Conservation (phyloP, 2,797 vertebrate genomes). For the Staurois parvus region DNA sequence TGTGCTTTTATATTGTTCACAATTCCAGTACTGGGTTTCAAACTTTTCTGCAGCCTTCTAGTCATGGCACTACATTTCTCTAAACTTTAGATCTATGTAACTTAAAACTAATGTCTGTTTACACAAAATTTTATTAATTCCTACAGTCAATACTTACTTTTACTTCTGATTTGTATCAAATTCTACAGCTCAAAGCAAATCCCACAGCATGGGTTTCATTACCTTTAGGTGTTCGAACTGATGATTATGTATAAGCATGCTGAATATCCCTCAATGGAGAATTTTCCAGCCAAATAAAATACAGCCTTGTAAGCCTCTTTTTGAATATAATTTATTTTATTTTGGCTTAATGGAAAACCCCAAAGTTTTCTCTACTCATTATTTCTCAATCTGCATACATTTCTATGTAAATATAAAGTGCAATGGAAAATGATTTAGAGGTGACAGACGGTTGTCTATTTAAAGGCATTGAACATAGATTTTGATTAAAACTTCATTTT, state of each 20-base stretch:
- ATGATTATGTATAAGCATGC: background rate
- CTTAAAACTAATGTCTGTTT: conserved; percentile 16
- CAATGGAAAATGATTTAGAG: too few species aligned
- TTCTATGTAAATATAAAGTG: background rate
- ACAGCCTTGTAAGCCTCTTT: background rate
- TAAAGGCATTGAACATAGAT: too few species aligned
- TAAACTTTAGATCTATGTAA: background rate
- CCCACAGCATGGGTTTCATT: conserved; percentile 14
- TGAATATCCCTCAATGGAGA: background rate
- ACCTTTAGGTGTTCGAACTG: background rate
- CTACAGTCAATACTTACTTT: background rate
- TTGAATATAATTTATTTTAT: background rate
- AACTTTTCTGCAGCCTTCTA: too few species aligned
- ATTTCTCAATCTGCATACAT: background rate
- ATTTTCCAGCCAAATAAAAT: conserved; percentile 17
- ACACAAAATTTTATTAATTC: background rate
- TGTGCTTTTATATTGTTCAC: too few species aligned
- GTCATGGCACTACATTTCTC: background rate
- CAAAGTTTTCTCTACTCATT: background rate
- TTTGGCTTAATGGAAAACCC: background rate
- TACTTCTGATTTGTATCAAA: conserved; percentile 4
- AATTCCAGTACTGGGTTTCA: too few species aligned
- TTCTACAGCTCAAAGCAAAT: conserved; percentile 33
- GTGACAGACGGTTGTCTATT: too few species aligned
- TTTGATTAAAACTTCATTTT: too few species aligned